Percentiles rank a stretch among this genome's conserved stretches.
phyloP scores from a whole-genome alignment of 2,797 vertebrate species.

The Centroberyx gerrardi region DNA sequence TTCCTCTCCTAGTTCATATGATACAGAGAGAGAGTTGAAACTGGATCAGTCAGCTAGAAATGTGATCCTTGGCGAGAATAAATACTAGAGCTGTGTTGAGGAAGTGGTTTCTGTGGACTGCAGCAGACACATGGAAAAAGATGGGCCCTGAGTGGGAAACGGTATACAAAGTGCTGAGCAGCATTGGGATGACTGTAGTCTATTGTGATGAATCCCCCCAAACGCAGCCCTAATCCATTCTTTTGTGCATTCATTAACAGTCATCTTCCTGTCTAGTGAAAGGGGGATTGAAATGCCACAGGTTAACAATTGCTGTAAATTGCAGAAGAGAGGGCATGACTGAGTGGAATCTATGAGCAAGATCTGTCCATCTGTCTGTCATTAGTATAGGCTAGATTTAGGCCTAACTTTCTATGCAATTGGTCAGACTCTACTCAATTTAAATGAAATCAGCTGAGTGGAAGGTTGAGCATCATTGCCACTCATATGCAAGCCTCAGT shows the following conservation, averaged over 20 bases:
- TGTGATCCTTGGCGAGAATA: slow-evolving; percentile 17
- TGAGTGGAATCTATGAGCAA: background rate
- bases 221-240: slow-evolving; percentile 19
- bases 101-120: slow-evolving; percentile 40
- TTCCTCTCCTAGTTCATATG: background rate
- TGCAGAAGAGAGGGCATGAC: slow-evolving; percentile 2
- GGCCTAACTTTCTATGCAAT: background rate
- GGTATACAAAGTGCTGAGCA: slow-evolving; percentile 16
- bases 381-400: background rate
- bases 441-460: background rate
- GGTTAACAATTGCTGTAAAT: slow-evolving; percentile 37
- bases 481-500: background rate
- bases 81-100: slow-evolving; percentile 5
- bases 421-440: background rate
- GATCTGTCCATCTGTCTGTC: background rate
- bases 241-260: slow-evolving; percentile 30
- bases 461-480: no score
- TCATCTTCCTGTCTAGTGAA: slow-evolving; percentile 43
- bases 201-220: slow-evolving; percentile 20
- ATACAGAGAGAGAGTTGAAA: slow-evolving; percentile 6
- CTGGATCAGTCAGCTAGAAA: slow-evolving; percentile 27
- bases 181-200: slow-evolving; percentile 21
- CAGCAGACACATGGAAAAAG: slow-evolving; percentile 27
- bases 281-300: slow-evolving; percentile 33
- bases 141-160: slow-evolving; percentile 11